phyloP scores from a whole-genome alignment of 2,113 vertebrate genomes.

The Amphiprion percula region DNA sequence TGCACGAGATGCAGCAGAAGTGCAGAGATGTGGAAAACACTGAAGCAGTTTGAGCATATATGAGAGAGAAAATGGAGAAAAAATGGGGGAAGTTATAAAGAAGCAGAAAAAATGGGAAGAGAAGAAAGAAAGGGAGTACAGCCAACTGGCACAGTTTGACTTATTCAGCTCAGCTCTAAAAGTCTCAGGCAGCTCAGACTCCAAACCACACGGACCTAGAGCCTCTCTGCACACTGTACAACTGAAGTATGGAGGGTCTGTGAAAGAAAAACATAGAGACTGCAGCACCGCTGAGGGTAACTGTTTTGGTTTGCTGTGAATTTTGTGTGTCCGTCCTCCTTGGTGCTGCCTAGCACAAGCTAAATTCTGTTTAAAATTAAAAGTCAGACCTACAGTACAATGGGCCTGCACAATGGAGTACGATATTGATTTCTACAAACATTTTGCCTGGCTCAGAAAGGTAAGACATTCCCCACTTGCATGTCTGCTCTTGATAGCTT shows the following conservation, averaged over 20 bases:
- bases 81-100: constrained; percentile 64
- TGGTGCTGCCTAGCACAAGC: constrained; percentile 21
- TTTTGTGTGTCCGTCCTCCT: constrained; percentile 20
- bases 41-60: constrained; percentile 43
- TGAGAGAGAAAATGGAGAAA: constrained; percentile 37
- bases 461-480: constrained; percentile 85
- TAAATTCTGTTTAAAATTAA: constrained; percentile 72
- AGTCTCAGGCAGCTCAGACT: constrained; percentile 80
- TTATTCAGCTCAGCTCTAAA: constrained; percentile 79
- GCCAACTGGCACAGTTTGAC: constrained; percentile 83
- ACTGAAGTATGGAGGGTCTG: constrained; percentile 68
- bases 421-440: constrained; percentile 97
- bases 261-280: constrained; percentile 58
- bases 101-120: constrained; percentile 56
- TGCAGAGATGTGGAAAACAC: constrained; percentile 39
- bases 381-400: constrained; percentile 82
- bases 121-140: constrained; percentile 70
- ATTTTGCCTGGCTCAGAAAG: constrained; percentile 97
- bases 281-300: constrained; percentile 34
- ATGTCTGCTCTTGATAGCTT: constrained; percentile 17
- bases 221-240: constrained; percentile 64
- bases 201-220: constrained; percentile 86
- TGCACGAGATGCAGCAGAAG: constrained; percentile 33
- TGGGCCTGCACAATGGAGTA: constrained; percentile 96
- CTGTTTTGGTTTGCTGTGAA: constrained; percentile 60